These are phyloP conservation scores for Steinernema hermaphroditum DNA, from an alignment of 2,888 invertebrate genomes.

Conservation along the genomic window DNA sequence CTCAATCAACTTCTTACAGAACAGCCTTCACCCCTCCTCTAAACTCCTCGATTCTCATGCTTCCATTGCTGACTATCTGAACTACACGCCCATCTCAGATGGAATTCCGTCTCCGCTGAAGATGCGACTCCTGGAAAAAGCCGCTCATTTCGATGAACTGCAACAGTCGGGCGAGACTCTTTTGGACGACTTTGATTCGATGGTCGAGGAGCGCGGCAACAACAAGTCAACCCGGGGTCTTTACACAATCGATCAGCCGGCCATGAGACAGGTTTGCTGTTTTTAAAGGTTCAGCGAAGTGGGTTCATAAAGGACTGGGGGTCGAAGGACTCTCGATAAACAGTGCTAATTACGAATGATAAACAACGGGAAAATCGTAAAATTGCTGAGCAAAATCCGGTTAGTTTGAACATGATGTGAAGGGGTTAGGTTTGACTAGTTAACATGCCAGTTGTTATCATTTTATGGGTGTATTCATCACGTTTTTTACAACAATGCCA, in stretches of 20 bases:
- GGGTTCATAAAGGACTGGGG: too few relatives aligned
- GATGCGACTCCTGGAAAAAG: not conserved
- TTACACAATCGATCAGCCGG: conserved; percentile 56
- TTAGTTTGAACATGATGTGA: too few relatives aligned
- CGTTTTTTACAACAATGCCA: too few relatives aligned
- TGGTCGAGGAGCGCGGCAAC: too few relatives aligned
- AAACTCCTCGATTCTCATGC: not conserved
- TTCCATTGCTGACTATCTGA: not conserved
- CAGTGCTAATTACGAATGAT: too few relatives aligned
- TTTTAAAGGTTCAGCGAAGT: not conserved
- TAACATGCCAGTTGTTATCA: too few relatives aligned
- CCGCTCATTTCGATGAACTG: not conserved
- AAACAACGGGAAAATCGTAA: too few relatives aligned
- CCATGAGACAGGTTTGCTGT: conserved; percentile 49
- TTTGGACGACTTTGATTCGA: too few relatives aligned
- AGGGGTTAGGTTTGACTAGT: too few relatives aligned
- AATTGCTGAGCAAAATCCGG: too few relatives aligned
- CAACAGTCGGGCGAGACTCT: not conserved
- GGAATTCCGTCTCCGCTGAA: not conserved
- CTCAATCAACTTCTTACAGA: not conserved
- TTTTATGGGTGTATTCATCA: too few relatives aligned
- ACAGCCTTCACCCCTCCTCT: not conserved
- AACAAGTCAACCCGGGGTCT: conserved; percentile 23
- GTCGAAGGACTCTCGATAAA: too few relatives aligned
- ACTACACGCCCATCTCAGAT: not conserved